Percentiles rank a stretch among this genome's conserved stretches.
Evolutionary conservation across 1,140 invertebrate genomes (phyloP).

Genomic region (Penaeus chinensis): DNA sequence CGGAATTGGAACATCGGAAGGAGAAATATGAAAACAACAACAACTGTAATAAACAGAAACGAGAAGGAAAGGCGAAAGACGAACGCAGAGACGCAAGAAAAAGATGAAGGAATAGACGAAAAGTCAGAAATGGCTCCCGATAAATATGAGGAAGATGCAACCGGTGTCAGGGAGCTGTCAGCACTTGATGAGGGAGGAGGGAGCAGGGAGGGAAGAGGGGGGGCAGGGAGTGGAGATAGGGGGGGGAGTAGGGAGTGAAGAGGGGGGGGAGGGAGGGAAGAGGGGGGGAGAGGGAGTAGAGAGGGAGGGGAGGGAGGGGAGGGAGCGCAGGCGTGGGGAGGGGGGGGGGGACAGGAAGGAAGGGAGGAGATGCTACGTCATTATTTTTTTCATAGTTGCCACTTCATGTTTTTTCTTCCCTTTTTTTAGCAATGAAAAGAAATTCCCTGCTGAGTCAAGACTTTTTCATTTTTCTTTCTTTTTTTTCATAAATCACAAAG

Average conservation of each 20-base stretch:
- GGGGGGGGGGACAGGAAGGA: background rate
- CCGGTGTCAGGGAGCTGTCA: background rate
- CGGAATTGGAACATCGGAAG: background rate
- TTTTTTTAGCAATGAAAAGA: too few species aligned
- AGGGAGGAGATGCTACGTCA: background rate
- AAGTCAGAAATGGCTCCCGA: background rate
- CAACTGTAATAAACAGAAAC: background rate
- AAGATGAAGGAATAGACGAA: background rate
- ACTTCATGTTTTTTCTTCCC: too few species aligned
- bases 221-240: background rate
- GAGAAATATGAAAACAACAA: background rate
- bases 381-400: too few species aligned
- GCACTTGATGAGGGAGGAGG: background rate
- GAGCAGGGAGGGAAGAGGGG: background rate
- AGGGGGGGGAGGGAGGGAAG: background rate
- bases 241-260: background rate
- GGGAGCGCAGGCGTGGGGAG: background rate
- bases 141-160: constrained; percentile 3
- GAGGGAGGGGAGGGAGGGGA: background rate
- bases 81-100: background rate
- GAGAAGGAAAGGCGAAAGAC: background rate
- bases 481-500: too few species aligned
- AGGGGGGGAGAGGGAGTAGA: background rate
- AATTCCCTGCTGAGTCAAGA: too few species aligned
- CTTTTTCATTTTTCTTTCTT: too few species aligned